Percentiles rank a stretch among this genome's conserved stretches.
These are phyloP conservation scores for Ctenopoma kingsleyae DNA, from an alignment of 2,797 vertebrate genomes.

Conservation along the genomic window DNA sequence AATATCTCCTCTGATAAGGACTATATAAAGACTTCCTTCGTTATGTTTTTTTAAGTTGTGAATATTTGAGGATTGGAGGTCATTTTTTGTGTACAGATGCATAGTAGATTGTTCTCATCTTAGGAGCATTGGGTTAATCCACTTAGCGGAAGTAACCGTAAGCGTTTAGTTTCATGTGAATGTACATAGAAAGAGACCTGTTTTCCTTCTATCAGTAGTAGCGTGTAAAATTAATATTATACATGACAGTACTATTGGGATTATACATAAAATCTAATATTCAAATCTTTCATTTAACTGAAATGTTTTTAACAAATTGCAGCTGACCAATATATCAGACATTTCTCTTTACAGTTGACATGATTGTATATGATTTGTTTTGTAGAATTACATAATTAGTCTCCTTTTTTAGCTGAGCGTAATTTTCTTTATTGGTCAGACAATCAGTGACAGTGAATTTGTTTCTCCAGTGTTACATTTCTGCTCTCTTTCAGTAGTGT, in stretches of 20 bases:
- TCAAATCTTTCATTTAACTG: conserved; percentile 73
- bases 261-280: conserved; percentile 66
- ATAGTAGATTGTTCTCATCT: conserved; percentile 65
- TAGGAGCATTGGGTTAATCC: conserved; percentile 64
- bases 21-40: conserved; percentile 73
- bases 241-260: conserved; percentile 68
- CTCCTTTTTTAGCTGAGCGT: conserved; percentile 51
- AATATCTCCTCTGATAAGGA: conserved; percentile 82
- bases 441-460: conserved; percentile 80
- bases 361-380: conserved; percentile 80
- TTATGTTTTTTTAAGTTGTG: conserved; percentile 66
- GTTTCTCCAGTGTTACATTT: conserved; percentile 68
- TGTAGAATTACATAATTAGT: conserved; percentile 68
- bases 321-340: conserved; percentile 79
- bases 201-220: conserved; percentile 74
- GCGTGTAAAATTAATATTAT: conserved; percentile 73
- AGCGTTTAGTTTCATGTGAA: conserved; percentile 75
- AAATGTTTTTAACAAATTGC: conserved; percentile 73
- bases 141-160: conserved; percentile 60
- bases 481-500: conserved; percentile 81
- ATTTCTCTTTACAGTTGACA: conserved; percentile 74
- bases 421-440: conserved; percentile 78
- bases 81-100: conserved; percentile 75
- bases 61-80: conserved; percentile 70
- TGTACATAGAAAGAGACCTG: conserved; percentile 71